Percentiles rank a stretch among this genome's conserved stretches.
Conservation (phyloP, 2,888 invertebrate species). For the Drosophila acutilabella region DNA sequence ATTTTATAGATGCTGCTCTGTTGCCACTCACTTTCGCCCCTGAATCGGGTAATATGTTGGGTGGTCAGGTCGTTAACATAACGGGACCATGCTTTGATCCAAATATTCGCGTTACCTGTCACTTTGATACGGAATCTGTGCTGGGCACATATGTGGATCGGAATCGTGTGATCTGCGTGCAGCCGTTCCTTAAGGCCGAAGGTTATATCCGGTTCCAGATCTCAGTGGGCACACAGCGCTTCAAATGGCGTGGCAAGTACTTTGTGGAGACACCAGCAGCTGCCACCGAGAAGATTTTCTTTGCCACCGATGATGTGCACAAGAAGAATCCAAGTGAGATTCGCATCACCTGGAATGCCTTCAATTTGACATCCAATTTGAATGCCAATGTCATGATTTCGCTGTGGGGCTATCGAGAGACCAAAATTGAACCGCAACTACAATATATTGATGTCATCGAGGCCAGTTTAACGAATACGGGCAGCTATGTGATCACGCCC, state of each 20-base stretch:
- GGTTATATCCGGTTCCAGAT: constrained; percentile 95
- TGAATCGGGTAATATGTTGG: constrained; percentile 98
- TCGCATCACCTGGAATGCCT: constrained; percentile 92
- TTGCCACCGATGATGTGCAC: constrained; percentile 90
- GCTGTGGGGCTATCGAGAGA: constrained; percentile 95
- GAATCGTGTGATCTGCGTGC: constrained; percentile 95
- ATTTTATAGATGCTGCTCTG: constrained; percentile 89
- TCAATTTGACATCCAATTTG: constrained; percentile 93
- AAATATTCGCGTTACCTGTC: constrained; percentile 91
- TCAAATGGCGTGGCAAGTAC: constrained; percentile 95
- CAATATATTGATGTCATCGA: constrained; percentile 92
- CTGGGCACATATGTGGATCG: constrained; percentile 90
- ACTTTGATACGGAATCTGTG: constrained; percentile 93
- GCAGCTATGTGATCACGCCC: constrained; percentile 90
- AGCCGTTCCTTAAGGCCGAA: constrained; percentile 94
- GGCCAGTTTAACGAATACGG: constrained; percentile 88
- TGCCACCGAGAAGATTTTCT: constrained; percentile 94
- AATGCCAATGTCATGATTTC: constrained; percentile 92
- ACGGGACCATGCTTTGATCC: constrained; percentile 97
- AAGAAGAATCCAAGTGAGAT: constrained; percentile 91
- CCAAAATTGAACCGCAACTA: constrained; percentile 91
- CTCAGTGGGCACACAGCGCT: constrained; percentile 92
- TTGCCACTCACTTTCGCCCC: constrained; percentile 95
- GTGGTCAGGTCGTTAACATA: constrained; percentile 97
- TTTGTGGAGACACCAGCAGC: constrained; percentile 96